Conservation (phyloP, 2,113 vertebrate genomes). For the Cygnus buccinator region DNA sequence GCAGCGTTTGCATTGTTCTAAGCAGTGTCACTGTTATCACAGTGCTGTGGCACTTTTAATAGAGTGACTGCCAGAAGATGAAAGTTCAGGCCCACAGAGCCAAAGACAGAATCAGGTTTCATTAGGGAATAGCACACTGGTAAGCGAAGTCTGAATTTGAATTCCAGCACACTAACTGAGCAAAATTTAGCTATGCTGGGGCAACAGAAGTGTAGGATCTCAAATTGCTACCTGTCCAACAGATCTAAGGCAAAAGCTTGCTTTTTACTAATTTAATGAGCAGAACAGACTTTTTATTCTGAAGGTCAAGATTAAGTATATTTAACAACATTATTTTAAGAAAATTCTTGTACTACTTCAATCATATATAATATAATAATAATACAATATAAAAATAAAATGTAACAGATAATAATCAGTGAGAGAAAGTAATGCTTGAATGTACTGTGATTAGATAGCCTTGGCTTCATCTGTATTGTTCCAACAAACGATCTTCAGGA, state of each 20-base stretch:
- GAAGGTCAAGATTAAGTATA: not conserved
- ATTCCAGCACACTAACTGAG: not conserved
- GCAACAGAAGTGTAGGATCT: not conserved
- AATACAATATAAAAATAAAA: no score
- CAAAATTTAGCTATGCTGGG: not conserved
- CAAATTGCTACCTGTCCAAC: not conserved
- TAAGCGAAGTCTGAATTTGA: not conserved
- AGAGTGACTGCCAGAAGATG: not conserved
- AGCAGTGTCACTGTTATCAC: not conserved
- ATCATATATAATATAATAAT: no score
- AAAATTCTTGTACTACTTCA: not conserved
- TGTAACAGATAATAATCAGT: not conserved
- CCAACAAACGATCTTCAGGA: not conserved
- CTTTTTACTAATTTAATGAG: not conserved
- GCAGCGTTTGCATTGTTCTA: not conserved
- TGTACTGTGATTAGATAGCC: not conserved
- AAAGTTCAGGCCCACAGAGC: not conserved
- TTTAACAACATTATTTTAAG: not conserved
- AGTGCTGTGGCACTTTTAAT: not conserved
- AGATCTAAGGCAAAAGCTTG: not conserved
- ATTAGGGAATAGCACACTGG: not conserved
- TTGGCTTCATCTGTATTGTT: not conserved
- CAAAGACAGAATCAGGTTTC: not conserved
- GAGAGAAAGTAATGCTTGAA: not conserved
- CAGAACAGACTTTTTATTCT: not conserved